Evolutionary conservation across 2,797 vertebrate species (phyloP), one percentile per base, ranked within the genome.

Genomic region (Serranus cabrilla): DNA sequence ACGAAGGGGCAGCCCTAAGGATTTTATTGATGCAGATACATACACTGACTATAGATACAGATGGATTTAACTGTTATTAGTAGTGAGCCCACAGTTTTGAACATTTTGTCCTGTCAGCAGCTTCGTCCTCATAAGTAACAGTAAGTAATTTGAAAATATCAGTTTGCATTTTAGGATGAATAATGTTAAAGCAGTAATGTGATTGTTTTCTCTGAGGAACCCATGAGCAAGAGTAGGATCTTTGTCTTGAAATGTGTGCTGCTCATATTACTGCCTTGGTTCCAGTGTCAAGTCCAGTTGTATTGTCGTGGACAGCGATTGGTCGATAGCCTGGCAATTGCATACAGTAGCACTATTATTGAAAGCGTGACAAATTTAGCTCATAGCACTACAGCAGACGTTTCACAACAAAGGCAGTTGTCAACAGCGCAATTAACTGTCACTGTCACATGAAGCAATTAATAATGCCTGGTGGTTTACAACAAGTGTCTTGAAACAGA

Each of bases 351-450:
- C 11, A 14, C 23, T 39, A 20, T 55, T 52, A 55, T 25, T 71
- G 40, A 80, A 71, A 65, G 49, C 46, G 11, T 6, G 45, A 70
- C n/a, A 16, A 71, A 78, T 64, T 56, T 46, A 66, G 68, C 59
- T 65, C 39, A 37, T 27, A 34, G 42, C 67, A 40, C 9, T 18
- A 37, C 54, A 70, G 18, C 72, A 75, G 31, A 62, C 65, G 34
- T 80, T 64, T 64, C 61, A 78, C 52, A 69, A 69, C 66, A 75
- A 68, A 75, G 27, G 70, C 47, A 27, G 25, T 20, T 64, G 68
- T 66, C 69, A 56, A 82, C 58, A 57, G 49, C 42, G 64, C 57
- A 79, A 65, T 67, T 74, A 75, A 52, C 60, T 66, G 67, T 80
- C 81, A 73, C 54, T 63, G 34, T 34, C 34, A 56, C 10, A 65